Conservation (phyloP, 2,888 invertebrate genomes). For the Scaptodrosophila latifasciaeformis region DNA sequence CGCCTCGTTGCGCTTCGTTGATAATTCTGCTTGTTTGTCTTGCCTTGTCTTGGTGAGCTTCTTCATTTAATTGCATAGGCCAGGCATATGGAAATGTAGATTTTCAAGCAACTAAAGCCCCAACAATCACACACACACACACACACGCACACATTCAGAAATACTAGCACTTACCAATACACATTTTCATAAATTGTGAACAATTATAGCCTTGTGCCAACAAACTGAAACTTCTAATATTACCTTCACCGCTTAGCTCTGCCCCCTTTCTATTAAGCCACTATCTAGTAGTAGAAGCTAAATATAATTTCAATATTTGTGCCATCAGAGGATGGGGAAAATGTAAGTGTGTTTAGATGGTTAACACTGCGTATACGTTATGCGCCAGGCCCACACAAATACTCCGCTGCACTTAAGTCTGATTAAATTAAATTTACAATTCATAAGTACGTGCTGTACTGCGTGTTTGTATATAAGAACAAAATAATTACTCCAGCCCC, state of each 20-base stretch:
- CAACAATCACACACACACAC: conserved; percentile 28
- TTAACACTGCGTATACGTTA: conserved; percentile 38
- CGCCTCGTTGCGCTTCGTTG: conserved; percentile 37
- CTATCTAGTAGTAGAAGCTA: not conserved
- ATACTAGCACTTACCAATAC: too few species aligned
- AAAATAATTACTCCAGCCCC: too few species aligned
- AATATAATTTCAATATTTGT: conserved; percentile 39
- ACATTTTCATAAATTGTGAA: conserved; percentile 60
- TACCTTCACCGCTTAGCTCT: conserved; percentile 12
- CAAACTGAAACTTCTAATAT: conserved; percentile 42
- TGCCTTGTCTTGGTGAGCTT: not conserved
- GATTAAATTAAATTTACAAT: conserved; percentile 62
- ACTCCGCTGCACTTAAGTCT: conserved; percentile 48
- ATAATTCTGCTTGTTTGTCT: conserved; percentile 6
- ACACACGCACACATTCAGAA: conserved; percentile 7
- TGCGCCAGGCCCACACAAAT: conserved; percentile 14
- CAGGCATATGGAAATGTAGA: not conserved
- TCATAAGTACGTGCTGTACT: conserved; percentile 34
- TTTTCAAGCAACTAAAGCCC: too few species aligned
- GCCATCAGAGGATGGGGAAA: too few species aligned
- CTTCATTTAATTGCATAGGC: conserved; percentile 47
- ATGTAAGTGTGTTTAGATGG: too few species aligned
- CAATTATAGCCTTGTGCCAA: conserved; percentile 42
- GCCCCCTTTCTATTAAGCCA: conserved; percentile 1
- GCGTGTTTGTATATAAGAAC: conserved; percentile 8